Conservation (phyloP, 2,888 invertebrate genomes). For the Agonopterix alstromeriana region DNA sequence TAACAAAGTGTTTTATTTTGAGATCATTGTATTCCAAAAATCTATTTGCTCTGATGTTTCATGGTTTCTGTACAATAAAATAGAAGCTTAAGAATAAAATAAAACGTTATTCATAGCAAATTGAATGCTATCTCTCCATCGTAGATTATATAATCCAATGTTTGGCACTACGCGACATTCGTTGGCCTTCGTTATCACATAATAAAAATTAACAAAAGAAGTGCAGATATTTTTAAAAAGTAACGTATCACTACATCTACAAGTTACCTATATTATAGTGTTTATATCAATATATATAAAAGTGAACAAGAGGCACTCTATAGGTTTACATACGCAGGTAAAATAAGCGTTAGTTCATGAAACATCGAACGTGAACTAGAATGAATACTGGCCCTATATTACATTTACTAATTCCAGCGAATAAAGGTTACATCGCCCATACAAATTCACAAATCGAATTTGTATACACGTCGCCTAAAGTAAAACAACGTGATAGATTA, state of each 20-base stretch:
- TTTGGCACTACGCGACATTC: slow-evolving; percentile 67
- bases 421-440: slow-evolving; percentile 25
- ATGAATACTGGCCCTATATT: slow-evolving; percentile 37
- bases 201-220: slow-evolving; percentile 32
- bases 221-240: slow-evolving; percentile 34
- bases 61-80: too few relatives aligned
- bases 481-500: slow-evolving; percentile 25
- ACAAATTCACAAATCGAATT: slow-evolving; percentile 21
- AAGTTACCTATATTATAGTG: slow-evolving; percentile 58
- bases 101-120: neutral
- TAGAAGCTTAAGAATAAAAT: too few relatives aligned
- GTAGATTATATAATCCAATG: slow-evolving; percentile 1
- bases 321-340: slow-evolving; percentile 74
- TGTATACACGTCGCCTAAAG: slow-evolving; percentile 28
- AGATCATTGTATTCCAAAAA: too few relatives aligned
- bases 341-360: slow-evolving; percentile 71
- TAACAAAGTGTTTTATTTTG: too few relatives aligned
- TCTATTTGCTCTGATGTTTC: too few relatives aligned
- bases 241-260: slow-evolving; percentile 25
- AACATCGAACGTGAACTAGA: slow-evolving; percentile 56
- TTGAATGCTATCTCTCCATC: slow-evolving; percentile 2
- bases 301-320: slow-evolving; percentile 78
- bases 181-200: slow-evolving; percentile 38
- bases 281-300: slow-evolving; percentile 74
- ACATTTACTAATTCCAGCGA: slow-evolving; percentile 33